Conservation (phyloP, 2,797 vertebrate species). For the Carapus acus region DNA sequence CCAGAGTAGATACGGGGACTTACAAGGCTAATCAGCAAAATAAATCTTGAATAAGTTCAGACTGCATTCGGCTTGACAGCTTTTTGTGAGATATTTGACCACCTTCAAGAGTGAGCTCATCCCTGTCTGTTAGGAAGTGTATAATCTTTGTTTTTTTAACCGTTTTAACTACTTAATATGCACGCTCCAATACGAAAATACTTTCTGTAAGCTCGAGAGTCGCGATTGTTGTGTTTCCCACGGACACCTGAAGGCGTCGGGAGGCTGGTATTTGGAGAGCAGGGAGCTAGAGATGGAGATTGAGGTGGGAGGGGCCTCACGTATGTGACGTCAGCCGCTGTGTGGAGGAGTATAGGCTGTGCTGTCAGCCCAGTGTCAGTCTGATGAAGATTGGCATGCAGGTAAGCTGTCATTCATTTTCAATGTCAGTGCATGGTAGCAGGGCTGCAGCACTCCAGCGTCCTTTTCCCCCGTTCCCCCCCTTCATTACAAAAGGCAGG, state of each 20-base stretch:
- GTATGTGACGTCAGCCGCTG: slow-evolving; percentile 75
- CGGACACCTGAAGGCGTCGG: slow-evolving; percentile 65
- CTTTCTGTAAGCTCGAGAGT: background rate
- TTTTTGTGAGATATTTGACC: no score
- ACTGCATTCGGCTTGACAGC: no score
- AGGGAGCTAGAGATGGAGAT: slow-evolving; percentile 51
- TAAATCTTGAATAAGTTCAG: no score
- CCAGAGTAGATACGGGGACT: no score
- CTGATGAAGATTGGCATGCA: slow-evolving; percentile 99
- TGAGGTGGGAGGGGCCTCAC: slow-evolving; percentile 71
- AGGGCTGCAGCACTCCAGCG: slow-evolving; percentile 71
- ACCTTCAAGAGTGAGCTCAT: no score
- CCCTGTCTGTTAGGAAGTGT: no score
- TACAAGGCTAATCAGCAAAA: no score
- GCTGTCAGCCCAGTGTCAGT: slow-evolving; percentile 98
- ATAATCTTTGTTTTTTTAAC: no score
- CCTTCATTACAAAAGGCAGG: slow-evolving; percentile 85
- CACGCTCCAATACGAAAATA: no score
- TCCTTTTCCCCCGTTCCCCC: slow-evolving; percentile 70
- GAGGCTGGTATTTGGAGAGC: slow-evolving; percentile 49
- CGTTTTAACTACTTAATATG: no score
- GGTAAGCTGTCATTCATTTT: slow-evolving; percentile 99
- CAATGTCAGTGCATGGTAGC: slow-evolving; percentile 84
- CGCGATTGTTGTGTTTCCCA: slow-evolving; percentile 58
- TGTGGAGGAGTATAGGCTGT: slow-evolving; percentile 93